These are phyloP conservation scores for Melinopterus prodromus DNA, from an alignment of 2,888 invertebrate species.

Conservation along the genomic window DNA sequence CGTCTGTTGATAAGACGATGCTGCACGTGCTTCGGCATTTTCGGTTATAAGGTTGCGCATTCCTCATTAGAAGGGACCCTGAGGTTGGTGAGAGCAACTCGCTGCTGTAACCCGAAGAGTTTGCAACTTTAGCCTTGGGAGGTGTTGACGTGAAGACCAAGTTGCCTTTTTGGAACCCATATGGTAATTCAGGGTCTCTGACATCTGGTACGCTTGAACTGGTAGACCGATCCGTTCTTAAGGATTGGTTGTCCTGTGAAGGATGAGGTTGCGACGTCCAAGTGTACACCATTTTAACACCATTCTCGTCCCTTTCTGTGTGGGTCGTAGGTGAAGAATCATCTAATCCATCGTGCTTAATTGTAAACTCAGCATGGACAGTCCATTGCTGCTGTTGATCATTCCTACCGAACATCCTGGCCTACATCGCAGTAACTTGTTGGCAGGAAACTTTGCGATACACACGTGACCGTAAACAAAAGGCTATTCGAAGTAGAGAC, in stretches of 20 bases:
- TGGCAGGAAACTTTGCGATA: neutral
- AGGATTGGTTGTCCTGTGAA: constrained; percentile 38
- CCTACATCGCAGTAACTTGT: constrained; percentile 32
- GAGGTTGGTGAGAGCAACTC: constrained; percentile 62
- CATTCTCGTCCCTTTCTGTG: constrained; percentile 61
- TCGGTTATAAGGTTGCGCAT: constrained; percentile 59
- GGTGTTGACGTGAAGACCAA: constrained; percentile 65
- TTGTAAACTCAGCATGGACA: constrained; percentile 73
- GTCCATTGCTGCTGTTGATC: constrained; percentile 67
- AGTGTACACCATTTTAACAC: constrained; percentile 64
- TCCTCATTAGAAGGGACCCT: constrained; percentile 51
- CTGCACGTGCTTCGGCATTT: constrained; percentile 74
- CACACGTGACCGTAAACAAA: neutral
- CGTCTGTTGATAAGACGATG: constrained; percentile 68
- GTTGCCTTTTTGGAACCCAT: constrained; percentile 64
- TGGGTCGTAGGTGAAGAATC: constrained; percentile 56
- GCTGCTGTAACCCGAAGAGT: constrained; percentile 63
- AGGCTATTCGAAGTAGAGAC: neutral
- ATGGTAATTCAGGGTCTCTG: constrained; percentile 44
- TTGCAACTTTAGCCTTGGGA: constrained; percentile 45
- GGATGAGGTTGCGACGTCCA: constrained; percentile 58
- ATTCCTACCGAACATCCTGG: constrained; percentile 40
- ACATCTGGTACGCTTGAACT: constrained; percentile 34
- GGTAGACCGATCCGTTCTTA: constrained; percentile 34
- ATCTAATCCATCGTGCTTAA: constrained; percentile 62